phyloP scores from a whole-genome alignment of 2,113 vertebrate species.

The Heterotilapia buettikoferi region DNA sequence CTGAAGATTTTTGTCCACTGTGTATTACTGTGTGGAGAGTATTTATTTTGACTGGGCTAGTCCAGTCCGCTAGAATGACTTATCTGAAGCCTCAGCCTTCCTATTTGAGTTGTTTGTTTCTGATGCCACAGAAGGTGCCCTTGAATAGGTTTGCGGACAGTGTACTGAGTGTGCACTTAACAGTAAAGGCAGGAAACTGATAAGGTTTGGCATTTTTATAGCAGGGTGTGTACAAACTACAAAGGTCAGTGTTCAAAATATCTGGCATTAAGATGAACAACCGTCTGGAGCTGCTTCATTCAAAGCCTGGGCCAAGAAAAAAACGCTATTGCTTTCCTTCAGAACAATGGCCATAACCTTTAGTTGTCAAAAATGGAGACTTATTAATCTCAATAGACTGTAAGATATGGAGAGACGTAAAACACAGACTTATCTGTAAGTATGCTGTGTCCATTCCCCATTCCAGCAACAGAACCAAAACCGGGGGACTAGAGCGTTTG shows the following conservation, averaged over 20 bases:
- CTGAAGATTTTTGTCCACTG: background rate
- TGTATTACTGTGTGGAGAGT: background rate
- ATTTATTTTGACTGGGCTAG: constrained; percentile 21
- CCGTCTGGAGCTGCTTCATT: constrained; percentile 26
- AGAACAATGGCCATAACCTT: constrained; percentile 59
- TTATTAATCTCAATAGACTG: constrained; percentile 6
- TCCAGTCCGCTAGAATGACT: background rate
- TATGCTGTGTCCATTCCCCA: constrained; percentile 47
- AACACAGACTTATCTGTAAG: constrained; percentile 34
- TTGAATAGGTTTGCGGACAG: background rate
- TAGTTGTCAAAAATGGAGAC: constrained; percentile 18
- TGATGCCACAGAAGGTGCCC: constrained; percentile 16
- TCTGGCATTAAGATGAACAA: constrained; percentile 38
- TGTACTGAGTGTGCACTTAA: background rate
- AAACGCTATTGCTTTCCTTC: background rate
- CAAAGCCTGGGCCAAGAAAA: background rate
- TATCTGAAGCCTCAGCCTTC: background rate
- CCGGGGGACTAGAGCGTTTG: constrained; percentile 12
- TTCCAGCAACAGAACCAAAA: constrained; percentile 27
- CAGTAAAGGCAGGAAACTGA: constrained; percentile 22
- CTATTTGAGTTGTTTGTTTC: constrained; percentile 7
- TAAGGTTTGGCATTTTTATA: constrained; percentile 49
- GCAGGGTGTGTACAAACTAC: constrained; percentile 31
- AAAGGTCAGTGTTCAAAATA: constrained; percentile 57
- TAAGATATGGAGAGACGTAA: constrained; percentile 22